Percentiles rank a stretch among this genome's conserved stretches.
These are phyloP conservation scores for Semotilus atromaculatus DNA, from an alignment of 2,797 vertebrate genomes.

Conservation along the genomic window DNA sequence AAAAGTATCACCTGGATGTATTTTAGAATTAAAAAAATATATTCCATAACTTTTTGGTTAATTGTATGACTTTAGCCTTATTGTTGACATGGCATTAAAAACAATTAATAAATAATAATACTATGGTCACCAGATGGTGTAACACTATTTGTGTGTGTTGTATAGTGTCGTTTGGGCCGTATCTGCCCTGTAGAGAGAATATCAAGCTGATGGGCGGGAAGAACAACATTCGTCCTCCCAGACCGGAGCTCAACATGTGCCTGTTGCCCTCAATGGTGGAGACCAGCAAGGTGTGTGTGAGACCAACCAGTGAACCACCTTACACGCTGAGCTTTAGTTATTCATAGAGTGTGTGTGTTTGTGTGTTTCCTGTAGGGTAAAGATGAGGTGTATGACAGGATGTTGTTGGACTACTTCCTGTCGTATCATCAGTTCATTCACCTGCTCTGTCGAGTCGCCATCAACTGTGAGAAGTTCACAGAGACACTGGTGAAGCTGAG, in stretches of 20 bases:
- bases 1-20: no score
- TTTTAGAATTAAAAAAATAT: not conserved
- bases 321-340: not conserved
- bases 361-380: slow-evolving; percentile 83
- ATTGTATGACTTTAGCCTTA: not conserved
- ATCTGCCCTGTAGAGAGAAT: slow-evolving; percentile 99
- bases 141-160: slow-evolving; percentile 10
- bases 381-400: slow-evolving; percentile 96
- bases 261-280: slow-evolving; percentile 99
- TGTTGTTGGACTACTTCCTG: slow-evolving; percentile 98
- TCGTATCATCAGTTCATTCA: slow-evolving; percentile 99
- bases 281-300: slow-evolving; percentile 90
- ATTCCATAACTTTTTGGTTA: not conserved
- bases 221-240: slow-evolving; percentile 96
- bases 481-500: slow-evolving; percentile 98
- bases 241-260: slow-evolving; percentile 99
- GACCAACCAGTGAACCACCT: no score
- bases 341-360: slow-evolving; percentile 1
- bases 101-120: not conserved
- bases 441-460: slow-evolving; percentile 95
- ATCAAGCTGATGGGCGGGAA: slow-evolving; percentile 98
- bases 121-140: not conserved
- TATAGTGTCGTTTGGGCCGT: slow-evolving; percentile 98
- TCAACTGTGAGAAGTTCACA: slow-evolving; percentile 99
- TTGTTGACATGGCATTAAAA: not conserved